Percentiles rank a stretch among this genome's conserved stretches.
Evolutionary conservation across 2,113 vertebrate species (phyloP).

Genomic region (Prochilodus magdalenae): DNA sequence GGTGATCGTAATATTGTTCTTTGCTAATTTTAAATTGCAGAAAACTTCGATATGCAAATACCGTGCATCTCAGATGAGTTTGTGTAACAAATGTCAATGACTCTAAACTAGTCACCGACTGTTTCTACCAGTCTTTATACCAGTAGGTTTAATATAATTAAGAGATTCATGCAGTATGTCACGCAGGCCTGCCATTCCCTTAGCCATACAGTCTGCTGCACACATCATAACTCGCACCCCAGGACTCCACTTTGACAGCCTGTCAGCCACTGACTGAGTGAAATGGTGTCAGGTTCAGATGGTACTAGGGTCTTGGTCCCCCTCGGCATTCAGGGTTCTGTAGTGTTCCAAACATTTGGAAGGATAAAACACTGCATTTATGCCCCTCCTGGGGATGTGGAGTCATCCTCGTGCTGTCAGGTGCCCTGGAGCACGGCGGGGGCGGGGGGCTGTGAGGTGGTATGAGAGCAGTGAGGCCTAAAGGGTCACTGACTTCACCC

Average conservation of each 20-base stretch:
- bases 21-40: no score
- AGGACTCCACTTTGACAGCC: constrained; percentile 16
- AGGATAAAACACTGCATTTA: constrained; percentile 10
- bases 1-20: no score
- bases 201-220: constrained; percentile 2
- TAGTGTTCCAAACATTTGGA: background rate
- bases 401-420: background rate
- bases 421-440: background rate
- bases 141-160: background rate
- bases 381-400: constrained; percentile 10
- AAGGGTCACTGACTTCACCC: constrained; percentile 10
- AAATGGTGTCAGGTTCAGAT: constrained; percentile 21
- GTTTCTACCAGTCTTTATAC: background rate
- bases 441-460: background rate
- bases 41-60: no score
- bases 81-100: no score
- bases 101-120: no score
- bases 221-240: constrained; percentile 12
- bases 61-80: no score
- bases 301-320: constrained; percentile 22
- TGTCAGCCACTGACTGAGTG: constrained; percentile 31
- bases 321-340: background rate
- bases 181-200: background rate
- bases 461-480: constrained; percentile 5
- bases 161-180: background rate